These are phyloP conservation scores for Gallirallus australis DNA, from an alignment of 2,797 vertebrate species.

Conservation along the genomic window DNA sequence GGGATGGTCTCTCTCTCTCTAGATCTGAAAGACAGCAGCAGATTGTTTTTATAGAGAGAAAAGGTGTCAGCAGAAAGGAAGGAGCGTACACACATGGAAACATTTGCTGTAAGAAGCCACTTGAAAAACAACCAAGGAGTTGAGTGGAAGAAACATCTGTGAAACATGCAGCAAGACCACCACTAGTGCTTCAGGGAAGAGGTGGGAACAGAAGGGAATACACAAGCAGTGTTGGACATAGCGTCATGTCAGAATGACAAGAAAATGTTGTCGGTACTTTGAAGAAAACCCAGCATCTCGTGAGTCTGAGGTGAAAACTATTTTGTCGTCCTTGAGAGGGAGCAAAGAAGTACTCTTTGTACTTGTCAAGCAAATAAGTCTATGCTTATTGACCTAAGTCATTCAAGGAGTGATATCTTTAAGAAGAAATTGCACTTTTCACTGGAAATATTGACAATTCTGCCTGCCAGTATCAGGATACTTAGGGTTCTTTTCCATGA, in stretches of 20 bases:
- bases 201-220: constrained; percentile 62
- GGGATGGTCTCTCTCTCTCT: constrained; percentile 46
- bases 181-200: constrained; percentile 67
- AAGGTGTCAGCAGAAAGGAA: constrained; percentile 77
- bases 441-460: not conserved
- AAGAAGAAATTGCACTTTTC: not conserved
- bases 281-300: constrained; percentile 56
- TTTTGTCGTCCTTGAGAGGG: not conserved
- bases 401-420: not conserved
- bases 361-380: not conserved
- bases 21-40: constrained; percentile 77
- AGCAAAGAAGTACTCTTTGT: not conserved
- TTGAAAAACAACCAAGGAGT: constrained; percentile 76
- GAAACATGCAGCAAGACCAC: constrained; percentile 76
- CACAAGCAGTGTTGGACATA: constrained; percentile 71
- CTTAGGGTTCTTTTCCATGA: not conserved
- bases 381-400: not conserved
- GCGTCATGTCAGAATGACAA: constrained; percentile 68
- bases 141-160: constrained; percentile 78
- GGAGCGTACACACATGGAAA: constrained; percentile 71
- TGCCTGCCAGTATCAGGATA: not conserved
- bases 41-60: constrained; percentile 80
- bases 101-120: constrained; percentile 74
- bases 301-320: constrained; percentile 1
- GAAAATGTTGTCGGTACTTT: constrained; percentile 11